phyloP scores from a whole-genome alignment of 2,888 invertebrate species.

The Chaitophorus viminalis region DNA sequence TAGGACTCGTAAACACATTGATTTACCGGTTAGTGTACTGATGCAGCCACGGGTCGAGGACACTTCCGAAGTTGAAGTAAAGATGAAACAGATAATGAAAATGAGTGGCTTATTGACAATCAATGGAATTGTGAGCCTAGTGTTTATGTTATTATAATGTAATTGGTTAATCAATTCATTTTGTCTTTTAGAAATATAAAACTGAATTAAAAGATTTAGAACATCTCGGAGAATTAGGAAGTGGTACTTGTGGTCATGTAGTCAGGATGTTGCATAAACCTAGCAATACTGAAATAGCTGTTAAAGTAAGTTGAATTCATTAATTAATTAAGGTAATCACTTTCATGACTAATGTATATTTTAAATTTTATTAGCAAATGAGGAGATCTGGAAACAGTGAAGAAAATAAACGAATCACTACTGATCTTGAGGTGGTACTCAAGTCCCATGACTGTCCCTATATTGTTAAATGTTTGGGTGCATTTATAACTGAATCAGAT shows the following conservation, averaged over 20 bases:
- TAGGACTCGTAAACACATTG: slow-evolving; percentile 70
- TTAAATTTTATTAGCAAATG: slow-evolving; percentile 80
- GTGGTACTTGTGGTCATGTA: slow-evolving; percentile 97
- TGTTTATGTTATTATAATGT: background rate
- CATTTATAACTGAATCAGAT: slow-evolving; percentile 96
- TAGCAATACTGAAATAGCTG: slow-evolving; percentile 88
- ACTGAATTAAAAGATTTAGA: slow-evolving; percentile 86
- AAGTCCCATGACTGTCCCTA: slow-evolving; percentile 96
- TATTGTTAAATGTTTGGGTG: slow-evolving; percentile 96
- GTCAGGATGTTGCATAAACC: slow-evolving; percentile 94
- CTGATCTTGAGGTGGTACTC: slow-evolving; percentile 98
- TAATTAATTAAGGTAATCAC: background rate
- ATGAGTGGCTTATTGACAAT: slow-evolving; percentile 90
- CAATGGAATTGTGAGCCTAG: slow-evolving; percentile 72
- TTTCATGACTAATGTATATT: slow-evolving; percentile 24
- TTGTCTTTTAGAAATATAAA: slow-evolving; percentile 73
- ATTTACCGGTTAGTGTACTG: slow-evolving; percentile 70
- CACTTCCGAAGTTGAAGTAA: slow-evolving; percentile 75
- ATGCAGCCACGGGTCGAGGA: slow-evolving; percentile 64
- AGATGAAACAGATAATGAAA: slow-evolving; percentile 91
- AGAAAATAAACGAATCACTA: slow-evolving; percentile 97
- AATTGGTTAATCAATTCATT: background rate
- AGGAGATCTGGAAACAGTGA: slow-evolving; percentile 94
- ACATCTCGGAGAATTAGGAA: slow-evolving; percentile 87
- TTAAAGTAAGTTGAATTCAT: slow-evolving; percentile 75